Evolutionary conservation across 2,113 vertebrate species (phyloP).

Genomic region (Reinhardtius hippoglossoides): DNA sequence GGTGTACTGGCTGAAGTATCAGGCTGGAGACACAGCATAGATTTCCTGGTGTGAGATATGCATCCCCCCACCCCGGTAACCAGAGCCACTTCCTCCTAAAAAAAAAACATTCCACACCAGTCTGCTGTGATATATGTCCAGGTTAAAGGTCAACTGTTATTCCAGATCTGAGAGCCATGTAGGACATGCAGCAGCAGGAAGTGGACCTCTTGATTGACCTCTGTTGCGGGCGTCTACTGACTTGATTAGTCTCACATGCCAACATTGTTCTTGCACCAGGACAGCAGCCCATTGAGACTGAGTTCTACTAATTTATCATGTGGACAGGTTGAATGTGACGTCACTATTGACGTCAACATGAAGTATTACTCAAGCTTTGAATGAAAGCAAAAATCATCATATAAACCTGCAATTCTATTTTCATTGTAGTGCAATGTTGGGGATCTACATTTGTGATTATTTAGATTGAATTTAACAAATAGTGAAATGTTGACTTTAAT

Average conservation of each 20-base stretch:
- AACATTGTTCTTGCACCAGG: constrained; percentile 5
- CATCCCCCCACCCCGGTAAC: constrained; percentile 48
- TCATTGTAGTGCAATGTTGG: not conserved
- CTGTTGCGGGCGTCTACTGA: constrained; percentile 8
- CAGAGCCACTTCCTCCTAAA: constrained; percentile 63
- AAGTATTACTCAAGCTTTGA: not conserved
- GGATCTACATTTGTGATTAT: not conserved
- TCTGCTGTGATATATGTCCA: constrained; percentile 72
- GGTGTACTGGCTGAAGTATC: no score
- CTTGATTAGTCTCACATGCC: constrained; percentile 52
- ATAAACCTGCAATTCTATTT: not conserved
- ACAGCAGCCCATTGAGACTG: not conserved
- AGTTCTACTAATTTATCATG: not conserved
- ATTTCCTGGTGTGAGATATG: constrained; percentile 61
- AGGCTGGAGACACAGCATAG: constrained; percentile 12
- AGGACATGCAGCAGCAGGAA: constrained; percentile 59
- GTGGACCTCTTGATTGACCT: constrained; percentile 39
- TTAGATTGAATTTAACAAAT: not conserved
- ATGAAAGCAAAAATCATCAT: not conserved
- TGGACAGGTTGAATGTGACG: not conserved
- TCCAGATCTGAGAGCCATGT: constrained; percentile 54
- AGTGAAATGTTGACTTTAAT: not conserved
- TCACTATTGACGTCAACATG: not conserved
- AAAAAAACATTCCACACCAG: constrained; percentile 74
- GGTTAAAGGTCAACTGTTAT: constrained; percentile 76